Evolutionary conservation across 2,888 invertebrate species (phyloP).

Genomic region (Cerastis rubricosa): DNA sequence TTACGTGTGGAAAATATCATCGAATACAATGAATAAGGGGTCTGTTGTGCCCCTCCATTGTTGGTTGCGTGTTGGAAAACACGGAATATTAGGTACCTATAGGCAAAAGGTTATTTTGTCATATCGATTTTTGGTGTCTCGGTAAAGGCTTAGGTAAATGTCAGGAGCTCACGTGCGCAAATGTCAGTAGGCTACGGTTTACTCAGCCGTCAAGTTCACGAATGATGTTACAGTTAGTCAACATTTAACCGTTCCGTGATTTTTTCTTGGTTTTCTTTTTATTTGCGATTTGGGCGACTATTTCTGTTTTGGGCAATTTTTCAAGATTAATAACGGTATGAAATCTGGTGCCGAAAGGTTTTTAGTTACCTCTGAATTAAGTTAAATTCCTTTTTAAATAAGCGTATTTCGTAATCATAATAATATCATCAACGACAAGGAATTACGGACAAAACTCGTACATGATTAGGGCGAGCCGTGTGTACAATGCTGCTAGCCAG

Average conservation of each 20-base stretch:
- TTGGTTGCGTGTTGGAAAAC: conserved; percentile 59
- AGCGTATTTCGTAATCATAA: not conserved
- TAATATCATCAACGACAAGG: too few relatives aligned
- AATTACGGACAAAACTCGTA: too few relatives aligned
- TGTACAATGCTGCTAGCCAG: too few relatives aligned
- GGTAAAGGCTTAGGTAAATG: conserved; percentile 77
- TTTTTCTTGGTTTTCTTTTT: conserved; percentile 19
- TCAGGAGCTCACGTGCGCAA: conserved; percentile 83
- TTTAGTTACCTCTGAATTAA: not conserved
- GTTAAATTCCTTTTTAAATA: not conserved
- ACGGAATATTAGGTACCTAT: conserved; percentile 40
- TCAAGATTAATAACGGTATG: too few relatives aligned
- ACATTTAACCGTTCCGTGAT: conserved; percentile 41
- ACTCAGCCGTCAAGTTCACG: conserved; percentile 48
- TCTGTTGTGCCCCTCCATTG: conserved; percentile 1
- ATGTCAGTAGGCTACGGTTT: conserved; percentile 76
- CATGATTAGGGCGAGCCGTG: too few relatives aligned
- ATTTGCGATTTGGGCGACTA: not conserved
- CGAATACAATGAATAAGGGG: conserved; percentile 39
- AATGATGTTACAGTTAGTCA: conserved; percentile 61
- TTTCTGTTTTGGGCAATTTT: not conserved
- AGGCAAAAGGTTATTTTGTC: conserved; percentile 82
- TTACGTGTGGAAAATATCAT: conserved; percentile 53
- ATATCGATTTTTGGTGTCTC: conserved; percentile 76
- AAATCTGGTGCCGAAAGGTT: not conserved